Conservation (phyloP, 2,113 vertebrate species). For the Lepisosteus osseus region DNA sequence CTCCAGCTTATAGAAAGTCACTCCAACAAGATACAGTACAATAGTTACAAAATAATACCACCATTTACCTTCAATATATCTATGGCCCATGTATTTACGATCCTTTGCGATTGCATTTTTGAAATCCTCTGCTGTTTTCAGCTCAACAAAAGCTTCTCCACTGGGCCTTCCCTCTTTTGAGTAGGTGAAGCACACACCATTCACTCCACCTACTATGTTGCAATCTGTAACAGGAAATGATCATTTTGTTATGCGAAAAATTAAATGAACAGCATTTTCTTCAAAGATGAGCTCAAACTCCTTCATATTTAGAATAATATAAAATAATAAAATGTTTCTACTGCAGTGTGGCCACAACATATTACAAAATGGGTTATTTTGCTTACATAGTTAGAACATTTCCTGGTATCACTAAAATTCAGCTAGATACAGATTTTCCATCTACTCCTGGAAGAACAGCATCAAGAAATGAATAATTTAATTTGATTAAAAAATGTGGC, state of each 20-base stretch:
- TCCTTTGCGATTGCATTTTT: constrained; percentile 74
- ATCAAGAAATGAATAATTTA: no score
- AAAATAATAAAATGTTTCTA: no score
- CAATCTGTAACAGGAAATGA: constrained; percentile 56
- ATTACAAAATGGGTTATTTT: no score
- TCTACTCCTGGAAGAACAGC: no score
- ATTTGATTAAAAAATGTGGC: no score
- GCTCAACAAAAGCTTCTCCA: constrained; percentile 76
- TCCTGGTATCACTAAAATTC: no score
- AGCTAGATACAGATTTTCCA: no score
- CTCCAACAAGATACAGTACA: no score
- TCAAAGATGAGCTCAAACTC: not conserved
- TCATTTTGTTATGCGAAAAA: not conserved
- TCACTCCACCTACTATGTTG: constrained; percentile 67
- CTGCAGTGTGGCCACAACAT: no score
- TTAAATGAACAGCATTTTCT: constrained; percentile 4
- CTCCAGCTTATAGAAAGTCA: no score
- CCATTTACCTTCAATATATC: constrained; percentile 73
- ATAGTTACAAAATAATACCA: not conserved
- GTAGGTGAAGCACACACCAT: constrained; percentile 75
- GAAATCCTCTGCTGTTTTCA: constrained; percentile 71
- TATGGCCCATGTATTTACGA: constrained; percentile 80
- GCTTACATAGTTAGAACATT: no score
- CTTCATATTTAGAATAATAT: no score
- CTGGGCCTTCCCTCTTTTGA: constrained; percentile 77